Evolutionary conservation across 35 echinoderm and acorn worm species (phyloP).

Genomic region (Acanthaster planci): DNA sequence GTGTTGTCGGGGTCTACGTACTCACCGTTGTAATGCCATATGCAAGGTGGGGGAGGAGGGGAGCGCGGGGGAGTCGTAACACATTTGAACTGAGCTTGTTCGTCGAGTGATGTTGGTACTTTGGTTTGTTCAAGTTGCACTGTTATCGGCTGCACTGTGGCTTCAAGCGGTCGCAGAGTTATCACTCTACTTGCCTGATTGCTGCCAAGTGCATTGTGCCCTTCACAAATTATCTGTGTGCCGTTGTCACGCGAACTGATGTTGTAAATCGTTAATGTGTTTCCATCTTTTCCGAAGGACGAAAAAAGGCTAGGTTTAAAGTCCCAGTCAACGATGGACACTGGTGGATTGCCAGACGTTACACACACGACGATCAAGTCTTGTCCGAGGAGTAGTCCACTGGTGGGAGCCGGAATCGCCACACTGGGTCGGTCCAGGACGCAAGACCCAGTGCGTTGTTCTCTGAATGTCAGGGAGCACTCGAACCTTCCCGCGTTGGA

Average conservation of each 20-base stretch:
- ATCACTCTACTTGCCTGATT: not conserved
- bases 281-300: not conserved
- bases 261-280: not conserved
- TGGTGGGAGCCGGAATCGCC: not conserved
- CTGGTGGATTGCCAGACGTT: not conserved
- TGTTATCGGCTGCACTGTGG: not conserved
- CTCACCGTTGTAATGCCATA: not conserved
- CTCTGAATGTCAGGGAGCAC: not conserved
- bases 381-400: not conserved
- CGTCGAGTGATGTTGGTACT: not conserved
- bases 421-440: constrained; percentile 4
- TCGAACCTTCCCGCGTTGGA: no score
- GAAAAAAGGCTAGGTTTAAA: not conserved
- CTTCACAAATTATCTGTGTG: not conserved
- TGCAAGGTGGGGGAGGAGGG: not conserved
- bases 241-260: constrained; percentile 7
- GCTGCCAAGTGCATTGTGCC: not conserved
- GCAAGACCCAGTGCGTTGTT: not conserved
- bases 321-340: not conserved
- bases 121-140: not conserved
- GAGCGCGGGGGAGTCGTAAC: not conserved
- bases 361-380: not conserved
- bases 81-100: not conserved
- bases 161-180: not conserved
- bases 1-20: not conserved